Conservation (phyloP, 2,113 vertebrate genomes). For the Sterna hirundo region DNA sequence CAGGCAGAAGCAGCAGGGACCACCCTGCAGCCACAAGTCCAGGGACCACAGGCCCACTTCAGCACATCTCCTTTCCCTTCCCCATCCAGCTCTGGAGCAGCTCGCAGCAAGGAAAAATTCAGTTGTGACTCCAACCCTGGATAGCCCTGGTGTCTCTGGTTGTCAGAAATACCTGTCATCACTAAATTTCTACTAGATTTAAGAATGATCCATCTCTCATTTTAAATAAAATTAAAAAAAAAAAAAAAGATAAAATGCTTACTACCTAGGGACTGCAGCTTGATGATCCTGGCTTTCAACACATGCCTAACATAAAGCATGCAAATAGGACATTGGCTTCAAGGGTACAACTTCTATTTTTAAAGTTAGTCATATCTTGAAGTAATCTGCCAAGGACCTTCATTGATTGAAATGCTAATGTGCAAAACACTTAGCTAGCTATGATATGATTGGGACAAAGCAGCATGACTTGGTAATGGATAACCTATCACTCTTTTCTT, state of each 20-base stretch:
- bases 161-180: neutral
- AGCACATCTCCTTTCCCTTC: neutral
- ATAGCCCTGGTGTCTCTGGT: neutral
- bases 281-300: neutral
- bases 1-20: neutral
- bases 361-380: neutral
- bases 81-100: neutral
- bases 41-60: fast-evolving
- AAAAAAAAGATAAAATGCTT: neutral
- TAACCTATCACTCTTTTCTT: neutral
- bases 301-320: neutral
- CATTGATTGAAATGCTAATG: neutral
- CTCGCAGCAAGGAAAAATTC: neutral
- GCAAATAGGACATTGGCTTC: neutral
- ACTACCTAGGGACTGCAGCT: neutral
- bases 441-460: neutral
- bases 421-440: neutral
- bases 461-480: neutral
- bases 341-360: neutral
- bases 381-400: neutral
- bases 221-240: neutral
- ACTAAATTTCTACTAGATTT: neutral
- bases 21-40: neutral
- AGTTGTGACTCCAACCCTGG: neutral
- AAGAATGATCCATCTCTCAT: neutral